phyloP scores from a whole-genome alignment of 2,888 invertebrate species.

The Allacma fusca region DNA sequence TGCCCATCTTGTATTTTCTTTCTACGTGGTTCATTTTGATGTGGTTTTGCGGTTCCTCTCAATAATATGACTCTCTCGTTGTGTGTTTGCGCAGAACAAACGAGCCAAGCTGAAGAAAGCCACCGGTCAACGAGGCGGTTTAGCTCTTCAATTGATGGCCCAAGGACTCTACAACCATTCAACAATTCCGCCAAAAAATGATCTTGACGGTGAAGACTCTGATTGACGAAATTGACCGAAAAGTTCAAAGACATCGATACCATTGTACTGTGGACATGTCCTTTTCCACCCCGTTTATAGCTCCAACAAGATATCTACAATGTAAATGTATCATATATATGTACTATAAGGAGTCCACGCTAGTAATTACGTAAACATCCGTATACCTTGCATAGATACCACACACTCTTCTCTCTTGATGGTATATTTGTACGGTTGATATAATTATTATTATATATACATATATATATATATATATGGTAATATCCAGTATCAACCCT shows the following conservation, averaged over 20 bases:
- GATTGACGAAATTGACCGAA: slow-evolving; percentile 39
- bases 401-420: too few species aligned
- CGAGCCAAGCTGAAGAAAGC: slow-evolving; percentile 96
- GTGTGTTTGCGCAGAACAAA: slow-evolving; percentile 77
- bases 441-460: too few species aligned
- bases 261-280: neutral
- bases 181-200: slow-evolving; percentile 77
- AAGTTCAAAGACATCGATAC: slow-evolving; percentile 35
- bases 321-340: neutral
- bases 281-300: slow-evolving; percentile 11
- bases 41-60: slow-evolving; percentile 43
- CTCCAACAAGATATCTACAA: neutral
- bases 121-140: slow-evolving; percentile 81
- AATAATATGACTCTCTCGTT: slow-evolving; percentile 24
- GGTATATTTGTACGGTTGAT: too few species aligned
- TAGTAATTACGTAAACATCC: too few species aligned
- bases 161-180: slow-evolving; percentile 90
- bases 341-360: too few species aligned
- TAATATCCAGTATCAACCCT: too few species aligned
- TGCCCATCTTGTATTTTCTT: slow-evolving; percentile 13
- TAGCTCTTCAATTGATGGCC: slow-evolving; percentile 91
- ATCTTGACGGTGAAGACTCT: slow-evolving; percentile 51
- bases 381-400: too few species aligned
- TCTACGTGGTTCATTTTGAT: slow-evolving; percentile 41
- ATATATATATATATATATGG: too few species aligned